These are phyloP conservation scores for Pteropus alecto DNA, from an alignment of 2,113 vertebrate genomes.

Conservation along the genomic window DNA sequence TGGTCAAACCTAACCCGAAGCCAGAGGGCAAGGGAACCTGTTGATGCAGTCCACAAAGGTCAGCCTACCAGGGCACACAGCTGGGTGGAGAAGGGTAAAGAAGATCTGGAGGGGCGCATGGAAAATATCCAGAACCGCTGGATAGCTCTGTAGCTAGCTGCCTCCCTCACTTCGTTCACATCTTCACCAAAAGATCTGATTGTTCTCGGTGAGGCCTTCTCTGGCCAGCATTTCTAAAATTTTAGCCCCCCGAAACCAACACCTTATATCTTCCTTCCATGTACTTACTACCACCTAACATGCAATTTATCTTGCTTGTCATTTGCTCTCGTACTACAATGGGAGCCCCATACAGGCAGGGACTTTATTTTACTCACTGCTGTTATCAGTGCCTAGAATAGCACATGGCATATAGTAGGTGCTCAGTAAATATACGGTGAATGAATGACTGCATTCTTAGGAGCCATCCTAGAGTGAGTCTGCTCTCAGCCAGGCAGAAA, in stretches of 20 bases:
- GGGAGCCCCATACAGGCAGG: neutral
- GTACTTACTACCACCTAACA: neutral
- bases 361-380: neutral
- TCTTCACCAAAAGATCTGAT: neutral
- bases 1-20: constrained; percentile 50
- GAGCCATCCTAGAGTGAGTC: neutral
- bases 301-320: neutral
- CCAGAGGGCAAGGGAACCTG: constrained; percentile 39
- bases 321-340: neutral
- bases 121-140: neutral
- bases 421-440: neutral
- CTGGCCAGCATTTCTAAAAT: constrained; percentile 16
- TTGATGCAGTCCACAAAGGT: constrained; percentile 52
- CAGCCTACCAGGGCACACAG: constrained; percentile 38
- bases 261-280: neutral
- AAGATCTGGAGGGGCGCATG: neutral
- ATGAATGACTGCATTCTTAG: neutral
- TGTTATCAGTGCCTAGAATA: neutral
- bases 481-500: neutral
- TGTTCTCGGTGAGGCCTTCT: neutral
- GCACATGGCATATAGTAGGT: neutral
- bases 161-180: neutral
- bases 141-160: neutral
- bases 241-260: neutral
- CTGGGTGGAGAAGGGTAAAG: constrained; percentile 19